Base-by-base conservation (phyloP, 92 coral and sea anemone genomes). In the Epizoanthus rinbou region DNA sequence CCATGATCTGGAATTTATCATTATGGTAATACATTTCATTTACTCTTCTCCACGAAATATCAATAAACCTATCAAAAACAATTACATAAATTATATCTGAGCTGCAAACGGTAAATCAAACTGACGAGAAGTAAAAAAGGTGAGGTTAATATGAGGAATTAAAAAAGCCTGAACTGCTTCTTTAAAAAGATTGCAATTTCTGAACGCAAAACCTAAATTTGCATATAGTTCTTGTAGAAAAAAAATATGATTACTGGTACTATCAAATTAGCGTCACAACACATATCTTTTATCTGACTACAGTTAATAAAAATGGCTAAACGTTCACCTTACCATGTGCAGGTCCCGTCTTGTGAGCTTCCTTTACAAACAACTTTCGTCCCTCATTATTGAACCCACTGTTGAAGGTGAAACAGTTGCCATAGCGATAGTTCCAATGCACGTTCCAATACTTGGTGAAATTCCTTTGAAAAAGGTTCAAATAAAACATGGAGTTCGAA, bases 341-440 rank as follows among this genome's bases (percentile, higher is more conserved):
- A 4, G 90, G 91, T n/a, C 98, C 98, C 15, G 95, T 79, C 54
- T 86, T 50, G 57, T 67, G 73, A 3, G 93, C 85, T 21, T 57
- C 81, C 57, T 86, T 69, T 6, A 86, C 76, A 18, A 57, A 69
- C 21, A 80, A 18, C 21, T 8, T 37, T 22, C 2, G 58, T 37
- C 88, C 92, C 7, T 57, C 5, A 25, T 75, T 69, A 68, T 47
- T 54, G 10, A 71, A 35, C 18, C 89, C 98, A 16, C 92, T 85
- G 60, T 93, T 93, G 85, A 93, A 93, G 81, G 92, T 86, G 82
- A 86, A 93, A 79, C 98, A 93, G 86, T 93, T 93, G 16, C 98
- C 98, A 67, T 67, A 67, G 16, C 73, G 73, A 33, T 67, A 67
- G 28, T 67, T 67, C 73, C 73, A 67, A 35, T 35, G 45, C 18